phyloP scores from a whole-genome alignment of 92 coral and sea anemone species.

The Porites lobata region DNA sequence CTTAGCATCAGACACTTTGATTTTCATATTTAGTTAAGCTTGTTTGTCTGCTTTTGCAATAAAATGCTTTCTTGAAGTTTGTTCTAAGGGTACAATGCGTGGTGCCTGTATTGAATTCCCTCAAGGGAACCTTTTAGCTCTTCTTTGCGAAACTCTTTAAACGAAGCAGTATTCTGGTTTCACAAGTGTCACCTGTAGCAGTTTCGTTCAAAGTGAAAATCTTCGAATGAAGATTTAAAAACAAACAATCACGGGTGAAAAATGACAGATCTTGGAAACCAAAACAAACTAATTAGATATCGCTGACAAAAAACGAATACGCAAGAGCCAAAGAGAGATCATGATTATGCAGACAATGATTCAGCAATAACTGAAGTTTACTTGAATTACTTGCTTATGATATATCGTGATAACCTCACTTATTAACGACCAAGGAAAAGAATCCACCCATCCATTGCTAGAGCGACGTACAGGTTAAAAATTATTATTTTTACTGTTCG shows the following conservation, averaged over 20 bases:
- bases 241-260: background rate
- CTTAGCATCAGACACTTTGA: background rate
- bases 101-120: background rate
- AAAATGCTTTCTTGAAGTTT: background rate
- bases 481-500: too few species aligned
- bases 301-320: too few species aligned
- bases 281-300: too few species aligned
- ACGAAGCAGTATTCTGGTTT: background rate
- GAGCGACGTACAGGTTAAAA: too few species aligned
- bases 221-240: background rate
- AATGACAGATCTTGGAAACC: background rate
- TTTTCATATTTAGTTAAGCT: background rate
- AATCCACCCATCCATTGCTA: too few species aligned
- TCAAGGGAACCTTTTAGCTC: background rate
- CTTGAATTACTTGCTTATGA: too few species aligned
- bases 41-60: background rate
- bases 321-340: too few species aligned
- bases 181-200: background rate
- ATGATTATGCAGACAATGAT: slow-evolving; percentile 7
- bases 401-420: too few species aligned
- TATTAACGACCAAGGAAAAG: too few species aligned
- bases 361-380: background rate
- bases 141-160: background rate
- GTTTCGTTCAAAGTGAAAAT: background rate
- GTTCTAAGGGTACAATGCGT: background rate